These are phyloP conservation scores for Ciconia stormi DNA, from an alignment of 2,113 vertebrate species.

Conservation along the genomic window DNA sequence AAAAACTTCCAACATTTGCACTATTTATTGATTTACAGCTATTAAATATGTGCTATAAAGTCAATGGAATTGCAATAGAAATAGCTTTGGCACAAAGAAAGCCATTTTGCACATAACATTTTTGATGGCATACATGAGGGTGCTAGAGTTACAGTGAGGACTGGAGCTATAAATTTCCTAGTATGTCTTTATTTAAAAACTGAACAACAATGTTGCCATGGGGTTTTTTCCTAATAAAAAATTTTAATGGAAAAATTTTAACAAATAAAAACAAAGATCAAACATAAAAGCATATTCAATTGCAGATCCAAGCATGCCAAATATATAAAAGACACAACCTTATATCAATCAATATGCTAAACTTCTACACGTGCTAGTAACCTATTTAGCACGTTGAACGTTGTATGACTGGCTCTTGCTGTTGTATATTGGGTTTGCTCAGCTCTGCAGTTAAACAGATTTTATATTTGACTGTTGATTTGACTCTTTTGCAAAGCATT, in stretches of 20 bases:
- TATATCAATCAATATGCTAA: not conserved
- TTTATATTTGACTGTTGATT: not conserved
- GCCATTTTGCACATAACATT: not conserved
- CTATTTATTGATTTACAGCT: constrained; percentile 21
- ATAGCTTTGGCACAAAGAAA: constrained; percentile 39
- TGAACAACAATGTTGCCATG: not conserved
- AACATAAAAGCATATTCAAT: not conserved
- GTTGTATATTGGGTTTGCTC: not conserved
- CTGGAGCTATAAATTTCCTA: not conserved
- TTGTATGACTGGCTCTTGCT: not conserved
- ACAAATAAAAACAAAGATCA: not conserved
- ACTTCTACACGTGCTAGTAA: not conserved
- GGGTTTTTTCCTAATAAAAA: not conserved
- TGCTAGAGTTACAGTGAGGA: not conserved
- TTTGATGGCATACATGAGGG: constrained; percentile 19
- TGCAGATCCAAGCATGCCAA: not conserved
- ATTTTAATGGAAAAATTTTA: not conserved
- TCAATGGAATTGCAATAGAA: not conserved
- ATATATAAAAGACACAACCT: not conserved
- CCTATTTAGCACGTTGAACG: not conserved
- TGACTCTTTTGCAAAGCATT: not conserved
- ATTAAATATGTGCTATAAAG: constrained; percentile 4
- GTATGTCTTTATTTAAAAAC: not conserved
- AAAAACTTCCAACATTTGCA: not conserved
- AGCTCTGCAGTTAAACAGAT: not conserved